Conservation (phyloP, 2,888 invertebrate species). For the Leucoma salicis region DNA sequence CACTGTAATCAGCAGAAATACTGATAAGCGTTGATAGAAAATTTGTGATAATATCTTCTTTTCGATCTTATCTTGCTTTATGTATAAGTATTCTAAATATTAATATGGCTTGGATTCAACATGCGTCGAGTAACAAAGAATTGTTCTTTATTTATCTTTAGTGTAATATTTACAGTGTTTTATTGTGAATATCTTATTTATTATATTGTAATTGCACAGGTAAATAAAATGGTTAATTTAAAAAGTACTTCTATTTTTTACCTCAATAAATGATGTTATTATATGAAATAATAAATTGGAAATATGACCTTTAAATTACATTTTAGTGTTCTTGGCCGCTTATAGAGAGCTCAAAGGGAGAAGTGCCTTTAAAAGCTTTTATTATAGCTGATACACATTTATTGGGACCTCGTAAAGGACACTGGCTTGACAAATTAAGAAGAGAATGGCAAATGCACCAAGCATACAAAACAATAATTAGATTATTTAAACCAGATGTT, state of each 20-base stretch:
- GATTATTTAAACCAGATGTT: conserved; percentile 90
- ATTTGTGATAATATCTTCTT: not conserved
- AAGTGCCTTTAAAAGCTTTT: conserved; percentile 85
- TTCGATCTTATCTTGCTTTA: not conserved
- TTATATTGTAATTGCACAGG: conserved; percentile 60
- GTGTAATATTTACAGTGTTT: conserved; percentile 47
- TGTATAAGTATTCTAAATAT: not conserved
- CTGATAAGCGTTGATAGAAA: not conserved
- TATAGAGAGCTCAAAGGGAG: conserved; percentile 44
- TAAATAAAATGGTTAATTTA: conserved; percentile 26
- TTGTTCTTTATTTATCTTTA: conserved; percentile 41
- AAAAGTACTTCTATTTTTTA: not conserved
- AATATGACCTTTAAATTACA: conserved; percentile 23
- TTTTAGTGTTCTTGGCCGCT: conserved; percentile 89
- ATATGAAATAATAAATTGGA: no score
- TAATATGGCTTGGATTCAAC: not conserved
- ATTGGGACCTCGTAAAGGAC: conserved; percentile 91
- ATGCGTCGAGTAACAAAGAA: conserved; percentile 59
- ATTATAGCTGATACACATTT: conserved; percentile 96
- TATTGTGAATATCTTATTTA: conserved; percentile 69
- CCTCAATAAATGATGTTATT: not conserved
- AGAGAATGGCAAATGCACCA: conserved; percentile 99
- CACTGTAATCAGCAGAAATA: no score
- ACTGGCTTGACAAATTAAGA: conserved; percentile 97
- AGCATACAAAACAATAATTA: conserved; percentile 92